Evolutionary conservation across 2,888 invertebrate genomes (phyloP).

Genomic region (Aplocera efformata): DNA sequence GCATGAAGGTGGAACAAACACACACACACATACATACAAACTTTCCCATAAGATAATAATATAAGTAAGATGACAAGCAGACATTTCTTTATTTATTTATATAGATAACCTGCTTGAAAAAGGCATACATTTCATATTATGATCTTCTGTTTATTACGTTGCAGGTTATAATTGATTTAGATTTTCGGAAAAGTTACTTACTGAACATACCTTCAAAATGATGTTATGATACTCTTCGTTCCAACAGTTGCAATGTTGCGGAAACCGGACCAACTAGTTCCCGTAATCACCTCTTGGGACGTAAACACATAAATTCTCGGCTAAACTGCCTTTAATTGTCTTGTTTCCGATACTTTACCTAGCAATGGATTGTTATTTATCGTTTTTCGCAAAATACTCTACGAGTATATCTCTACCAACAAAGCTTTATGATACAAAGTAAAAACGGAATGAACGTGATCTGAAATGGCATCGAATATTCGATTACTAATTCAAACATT

Average conservation of each 20-base stretch:
- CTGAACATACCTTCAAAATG: no score
- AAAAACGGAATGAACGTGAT: constrained; percentile 2
- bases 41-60: no score
- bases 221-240: neutral
- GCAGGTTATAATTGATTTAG: no score
- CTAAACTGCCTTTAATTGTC: constrained; percentile 61
- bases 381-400: constrained; percentile 44
- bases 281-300: constrained; percentile 34
- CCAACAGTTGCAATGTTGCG: constrained; percentile 7
- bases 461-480: constrained; percentile 12
- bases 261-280: constrained; percentile 28
- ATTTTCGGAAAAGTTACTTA: no score
- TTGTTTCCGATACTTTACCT: constrained; percentile 49
- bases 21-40: no score
- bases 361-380: constrained; percentile 60
- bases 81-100: no score
- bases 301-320: constrained; percentile 65
- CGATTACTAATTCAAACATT: constrained; percentile 16
- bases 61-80: no score
- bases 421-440: no score
- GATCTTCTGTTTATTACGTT: no score
- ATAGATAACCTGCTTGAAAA: no score
- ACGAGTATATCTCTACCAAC: constrained; percentile 13
- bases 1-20: no score
- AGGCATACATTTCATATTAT: no score